Base-by-base conservation (phyloP, 1,140 invertebrate species). In the Bombus ignitus region DNA sequence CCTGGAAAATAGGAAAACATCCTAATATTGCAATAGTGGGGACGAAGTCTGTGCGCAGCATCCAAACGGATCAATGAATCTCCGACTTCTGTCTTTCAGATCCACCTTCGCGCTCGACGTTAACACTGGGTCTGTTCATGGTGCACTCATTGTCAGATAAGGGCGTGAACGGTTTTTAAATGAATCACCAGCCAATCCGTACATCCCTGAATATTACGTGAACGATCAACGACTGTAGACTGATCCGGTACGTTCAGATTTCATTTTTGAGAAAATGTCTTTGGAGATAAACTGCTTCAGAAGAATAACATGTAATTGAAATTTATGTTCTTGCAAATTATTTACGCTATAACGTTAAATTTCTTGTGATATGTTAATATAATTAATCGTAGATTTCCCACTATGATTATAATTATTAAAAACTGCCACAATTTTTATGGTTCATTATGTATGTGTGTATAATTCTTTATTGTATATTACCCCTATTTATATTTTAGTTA, bases 51-150 rank as follows among this genome's bases (percentile, higher is more conserved):
- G 77, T 83, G 90, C 90, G 90, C 90, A 91, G 90, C 90, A 91
- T 91, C 90, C 90, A 62, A 91, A 85, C 72, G 90, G 90, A 91
- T 91, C 90, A 87, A 91, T 91, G 90, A 90, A 81, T 88, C 83
- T 77, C 68, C 62, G 62, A 81, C 65, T 81, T 79, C 83, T 81
- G 66, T 77, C 81, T 79, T 83, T 75, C 86, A 87, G 83, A 81
- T 90, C 80, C 75, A 86, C 78, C 80, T 81, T 83, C 53, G 87
- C 85, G 80, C 72, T 74, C 81, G 65, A 42, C 81, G 83, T 90
- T 86, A 68, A 83, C 77, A 71, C 81, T 85, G 84, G 88, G 68
- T 62, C 72, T 53, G 87, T 87, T 78, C 85, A 73, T 62, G 57
- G 25, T 53, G 76, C 25, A 53, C 57, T 66, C 47, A 53, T 53